phyloP scores from a whole-genome alignment of 1,140 invertebrate genomes.

The Caerostris darwini region DNA sequence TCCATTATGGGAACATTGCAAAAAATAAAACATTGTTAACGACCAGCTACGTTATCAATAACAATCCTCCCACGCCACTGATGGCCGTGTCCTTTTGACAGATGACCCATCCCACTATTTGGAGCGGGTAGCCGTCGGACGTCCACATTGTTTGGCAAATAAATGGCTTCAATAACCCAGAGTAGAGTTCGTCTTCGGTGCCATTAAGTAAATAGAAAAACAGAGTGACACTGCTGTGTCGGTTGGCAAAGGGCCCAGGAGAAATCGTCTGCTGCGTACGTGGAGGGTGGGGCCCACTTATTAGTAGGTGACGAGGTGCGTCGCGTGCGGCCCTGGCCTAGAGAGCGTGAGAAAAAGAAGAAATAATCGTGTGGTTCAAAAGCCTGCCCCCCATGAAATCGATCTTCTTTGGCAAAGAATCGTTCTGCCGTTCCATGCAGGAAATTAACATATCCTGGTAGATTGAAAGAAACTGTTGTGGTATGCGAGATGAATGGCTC shows the following conservation, averaged over 20 bases:
- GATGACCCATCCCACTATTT: neutral
- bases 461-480: neutral
- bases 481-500: neutral
- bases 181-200: neutral
- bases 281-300: slow-evolving; percentile 39
- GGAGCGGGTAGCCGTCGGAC: neutral
- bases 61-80: neutral
- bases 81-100: neutral
- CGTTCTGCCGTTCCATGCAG: neutral
- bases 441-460: slow-evolving; percentile 19
- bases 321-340: slow-evolving; percentile 50
- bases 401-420: neutral
- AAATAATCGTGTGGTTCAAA: slow-evolving; percentile 10
- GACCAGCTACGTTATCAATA: too few species aligned
- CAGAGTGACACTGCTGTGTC: neutral
- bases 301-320: slow-evolving; percentile 57
- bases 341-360: slow-evolving; percentile 43
- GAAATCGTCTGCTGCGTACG: neutral
- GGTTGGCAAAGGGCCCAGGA: slow-evolving; percentile 46
- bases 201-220: neutral
- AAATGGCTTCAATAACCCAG: neutral
- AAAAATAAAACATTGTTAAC: too few species aligned
- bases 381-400: neutral
- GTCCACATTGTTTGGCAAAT: neutral
- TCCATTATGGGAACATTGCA: too few species aligned